Evolutionary conservation across 1,140 invertebrate genomes (phyloP).

Genomic region (Atta cephalotes): DNA sequence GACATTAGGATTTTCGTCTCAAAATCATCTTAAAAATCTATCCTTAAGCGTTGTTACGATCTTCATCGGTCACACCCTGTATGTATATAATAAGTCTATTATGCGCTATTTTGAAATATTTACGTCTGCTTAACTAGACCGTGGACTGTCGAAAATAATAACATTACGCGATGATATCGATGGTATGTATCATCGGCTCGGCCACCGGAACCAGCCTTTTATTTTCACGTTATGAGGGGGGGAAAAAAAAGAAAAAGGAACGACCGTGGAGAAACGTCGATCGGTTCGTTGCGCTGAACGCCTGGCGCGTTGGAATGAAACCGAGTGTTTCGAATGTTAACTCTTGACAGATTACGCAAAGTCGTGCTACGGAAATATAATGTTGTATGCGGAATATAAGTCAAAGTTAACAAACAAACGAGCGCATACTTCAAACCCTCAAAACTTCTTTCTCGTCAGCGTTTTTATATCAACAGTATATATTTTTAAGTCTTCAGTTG

Average conservation of each 20-base stretch:
- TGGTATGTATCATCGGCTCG: not conserved
- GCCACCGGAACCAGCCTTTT: conserved; percentile 37
- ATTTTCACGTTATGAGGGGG: conserved; percentile 5
- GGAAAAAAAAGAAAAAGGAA: conserved; percentile 16
- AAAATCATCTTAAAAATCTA: no score
- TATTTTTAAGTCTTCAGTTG: not conserved
- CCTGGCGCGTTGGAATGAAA: not conserved
- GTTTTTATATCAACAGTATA: not conserved
- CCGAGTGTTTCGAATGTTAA: conserved; percentile 13
- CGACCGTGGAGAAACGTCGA: conserved; percentile 32
- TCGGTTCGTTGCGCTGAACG: conserved; percentile 24
- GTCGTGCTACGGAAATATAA: not conserved
- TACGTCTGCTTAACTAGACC: not conserved
- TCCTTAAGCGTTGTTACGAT: no score
- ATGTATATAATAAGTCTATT: not conserved
- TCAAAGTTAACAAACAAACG: not conserved
- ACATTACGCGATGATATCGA: conserved; percentile 15
- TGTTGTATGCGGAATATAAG: not conserved
- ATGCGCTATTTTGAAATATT: conserved; percentile 24
- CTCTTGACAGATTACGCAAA: conserved; percentile 10
- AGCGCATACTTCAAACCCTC: not conserved
- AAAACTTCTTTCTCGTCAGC: not conserved
- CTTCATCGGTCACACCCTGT: no score
- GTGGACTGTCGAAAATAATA: conserved; percentile 21
- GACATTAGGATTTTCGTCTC: no score